phyloP scores from a whole-genome alignment of 2,797 vertebrate species.

The Lepilemur ruficaudatus region DNA sequence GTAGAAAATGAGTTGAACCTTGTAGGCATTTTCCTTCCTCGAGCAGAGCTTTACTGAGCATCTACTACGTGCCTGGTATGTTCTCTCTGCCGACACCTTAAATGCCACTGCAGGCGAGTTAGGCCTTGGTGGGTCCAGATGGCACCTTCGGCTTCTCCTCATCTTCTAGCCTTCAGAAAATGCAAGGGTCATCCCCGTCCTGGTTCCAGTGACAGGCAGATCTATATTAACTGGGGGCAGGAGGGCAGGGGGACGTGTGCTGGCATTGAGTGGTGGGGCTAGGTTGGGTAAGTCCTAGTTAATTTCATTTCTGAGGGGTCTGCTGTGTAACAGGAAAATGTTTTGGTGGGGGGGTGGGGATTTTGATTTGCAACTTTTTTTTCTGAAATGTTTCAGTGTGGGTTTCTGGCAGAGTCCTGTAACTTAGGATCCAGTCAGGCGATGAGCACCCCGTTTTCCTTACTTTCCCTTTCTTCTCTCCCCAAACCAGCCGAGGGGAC shows the following conservation, averaged over 20 bases:
- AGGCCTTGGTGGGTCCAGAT: neutral
- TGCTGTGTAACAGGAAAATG: neutral
- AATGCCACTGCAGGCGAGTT: fast-evolving
- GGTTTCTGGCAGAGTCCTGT: neutral
- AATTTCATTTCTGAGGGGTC: neutral
- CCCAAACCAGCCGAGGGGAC: neutral
- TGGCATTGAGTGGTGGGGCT: neutral
- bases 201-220: neutral
- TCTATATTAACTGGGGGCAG: neutral
- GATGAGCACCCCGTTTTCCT: neutral
- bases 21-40: neutral
- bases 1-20: constrained; percentile 18
- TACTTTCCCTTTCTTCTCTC: neutral
- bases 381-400: neutral
- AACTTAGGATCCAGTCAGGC: neutral
- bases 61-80: neutral
- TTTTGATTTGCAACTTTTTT: neutral
- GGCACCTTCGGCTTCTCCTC: neutral
- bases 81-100: fast-evolving
- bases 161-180: neutral
- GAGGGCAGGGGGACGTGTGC: fast-evolving
- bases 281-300: neutral
- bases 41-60: neutral
- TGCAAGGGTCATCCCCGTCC: fast-evolving
- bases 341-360: fast-evolving